These are phyloP conservation scores for Rhinichthys klamathensis DNA, from an alignment of 2,113 vertebrate species.

Conservation along the genomic window DNA sequence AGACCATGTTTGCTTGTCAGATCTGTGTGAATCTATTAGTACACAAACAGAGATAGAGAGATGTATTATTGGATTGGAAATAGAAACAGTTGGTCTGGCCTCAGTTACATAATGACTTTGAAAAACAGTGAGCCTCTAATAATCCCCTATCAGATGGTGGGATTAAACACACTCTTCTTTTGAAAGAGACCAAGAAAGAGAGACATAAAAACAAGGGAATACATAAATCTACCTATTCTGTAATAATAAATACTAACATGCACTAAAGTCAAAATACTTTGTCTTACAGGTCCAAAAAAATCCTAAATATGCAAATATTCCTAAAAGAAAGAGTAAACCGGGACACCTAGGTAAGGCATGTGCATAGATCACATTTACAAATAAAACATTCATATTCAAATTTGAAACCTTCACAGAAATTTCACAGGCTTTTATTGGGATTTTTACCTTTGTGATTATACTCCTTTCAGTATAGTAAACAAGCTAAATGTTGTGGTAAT, in stretches of 20 bases:
- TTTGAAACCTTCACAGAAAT: not conserved
- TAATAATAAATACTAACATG: not conserved
- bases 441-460: not conserved
- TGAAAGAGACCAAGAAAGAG: not conserved
- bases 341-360: not conserved
- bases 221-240: not conserved
- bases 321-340: not conserved
- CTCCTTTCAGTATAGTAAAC: not conserved
- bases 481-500: not conserved
- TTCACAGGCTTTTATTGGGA: not conserved
- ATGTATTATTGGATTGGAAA: conserved; percentile 11
- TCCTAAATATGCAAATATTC: not conserved
- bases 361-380: not conserved
- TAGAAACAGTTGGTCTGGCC: conserved; percentile 21
- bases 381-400: not conserved
- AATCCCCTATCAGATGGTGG: conserved; percentile 46
- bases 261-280: not conserved
- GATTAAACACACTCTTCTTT: conserved; percentile 51
- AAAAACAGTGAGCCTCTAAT: conserved; percentile 16
- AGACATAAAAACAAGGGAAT: conserved; percentile 5
- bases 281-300: not conserved
- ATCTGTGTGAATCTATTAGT: not conserved
- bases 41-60: not conserved
- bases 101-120: conserved; percentile 18
- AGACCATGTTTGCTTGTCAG: not conserved